Percentiles rank a stretch among this genome's conserved stretches.
These are phyloP conservation scores for Ciconia stormi DNA, from an alignment of 2,113 vertebrate genomes.

Conservation along the genomic window DNA sequence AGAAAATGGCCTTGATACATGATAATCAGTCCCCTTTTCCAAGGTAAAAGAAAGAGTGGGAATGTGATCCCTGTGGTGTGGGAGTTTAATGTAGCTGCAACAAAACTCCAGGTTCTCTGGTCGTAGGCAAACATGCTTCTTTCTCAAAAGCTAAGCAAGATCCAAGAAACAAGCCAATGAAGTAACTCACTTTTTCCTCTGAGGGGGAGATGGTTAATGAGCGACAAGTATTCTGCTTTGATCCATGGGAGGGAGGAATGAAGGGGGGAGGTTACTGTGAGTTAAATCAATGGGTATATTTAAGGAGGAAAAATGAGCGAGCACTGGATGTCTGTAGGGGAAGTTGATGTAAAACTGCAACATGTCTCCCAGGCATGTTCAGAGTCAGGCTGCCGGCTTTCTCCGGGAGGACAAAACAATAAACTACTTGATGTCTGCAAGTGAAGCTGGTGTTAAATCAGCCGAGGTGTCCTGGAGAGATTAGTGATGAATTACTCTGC, in stretches of 20 bases:
- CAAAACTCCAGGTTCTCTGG: not conserved
- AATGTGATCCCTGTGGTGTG: not conserved
- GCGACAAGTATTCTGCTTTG: not conserved
- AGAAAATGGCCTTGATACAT: not conserved
- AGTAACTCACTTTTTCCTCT: not conserved
- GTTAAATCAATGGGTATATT: constrained; percentile 50
- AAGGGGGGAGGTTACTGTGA: not conserved
- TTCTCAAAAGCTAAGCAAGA: not conserved
- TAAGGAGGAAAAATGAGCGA: not conserved
- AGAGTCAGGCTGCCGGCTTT: not conserved
- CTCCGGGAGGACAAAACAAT: constrained; percentile 45
- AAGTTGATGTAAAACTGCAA: constrained; percentile 37
- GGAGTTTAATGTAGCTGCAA: not conserved
- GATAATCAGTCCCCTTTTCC: not conserved
- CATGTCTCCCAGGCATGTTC: constrained; percentile 48
- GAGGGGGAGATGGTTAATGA: not conserved
- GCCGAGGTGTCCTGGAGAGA: constrained; percentile 55
- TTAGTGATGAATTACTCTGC: constrained; percentile 53
- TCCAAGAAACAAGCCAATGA: not conserved
- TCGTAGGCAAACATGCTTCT: not conserved
- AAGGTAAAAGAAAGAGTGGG: not conserved
- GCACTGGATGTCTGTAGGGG: not conserved
- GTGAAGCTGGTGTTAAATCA: constrained; percentile 67
- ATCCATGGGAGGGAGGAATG: not conserved
- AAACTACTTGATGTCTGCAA: constrained; percentile 61